Conservation (phyloP, 2,888 invertebrate genomes). For the Creontiades dilutus region DNA sequence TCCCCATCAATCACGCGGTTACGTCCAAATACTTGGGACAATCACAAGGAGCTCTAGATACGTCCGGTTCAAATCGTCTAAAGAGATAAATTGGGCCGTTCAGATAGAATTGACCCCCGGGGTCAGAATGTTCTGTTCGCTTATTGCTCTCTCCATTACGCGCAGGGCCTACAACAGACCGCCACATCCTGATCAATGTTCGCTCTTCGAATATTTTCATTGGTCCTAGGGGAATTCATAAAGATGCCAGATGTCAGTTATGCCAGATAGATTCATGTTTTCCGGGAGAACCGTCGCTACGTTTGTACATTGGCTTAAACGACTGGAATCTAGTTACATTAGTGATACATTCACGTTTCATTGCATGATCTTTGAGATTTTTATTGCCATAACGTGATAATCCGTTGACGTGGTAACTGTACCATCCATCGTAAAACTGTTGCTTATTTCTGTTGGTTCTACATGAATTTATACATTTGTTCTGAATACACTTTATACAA, state of each 20-base stretch:
- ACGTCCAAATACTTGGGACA: slow-evolving; percentile 20
- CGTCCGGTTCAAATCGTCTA: slow-evolving; percentile 43
- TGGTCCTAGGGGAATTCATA: not conserved
- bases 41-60: slow-evolving; percentile 24
- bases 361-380: too few relatives aligned
- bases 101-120: slow-evolving; percentile 52
- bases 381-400: too few relatives aligned
- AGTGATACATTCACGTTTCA: too few relatives aligned
- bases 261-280: not conserved
- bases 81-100: slow-evolving; percentile 58
- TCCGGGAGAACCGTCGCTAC: too few relatives aligned
- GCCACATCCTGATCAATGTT: slow-evolving; percentile 13
- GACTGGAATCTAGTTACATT: too few relatives aligned
- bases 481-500: too few relatives aligned
- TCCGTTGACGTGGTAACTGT: too few relatives aligned
- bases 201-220: too few relatives aligned
- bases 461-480: too few relatives aligned
- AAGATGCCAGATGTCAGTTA: not conserved
- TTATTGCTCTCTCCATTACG: slow-evolving; percentile 1
- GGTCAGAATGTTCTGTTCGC: slow-evolving; percentile 42
- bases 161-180: not conserved
- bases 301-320: too few relatives aligned
- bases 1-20: slow-evolving; percentile 13
- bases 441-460: too few relatives aligned
- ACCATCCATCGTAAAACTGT: too few relatives aligned